These are phyloP conservation scores for Trogon surrucura DNA, from an alignment of 2,113 vertebrate species.

Conservation along the genomic window DNA sequence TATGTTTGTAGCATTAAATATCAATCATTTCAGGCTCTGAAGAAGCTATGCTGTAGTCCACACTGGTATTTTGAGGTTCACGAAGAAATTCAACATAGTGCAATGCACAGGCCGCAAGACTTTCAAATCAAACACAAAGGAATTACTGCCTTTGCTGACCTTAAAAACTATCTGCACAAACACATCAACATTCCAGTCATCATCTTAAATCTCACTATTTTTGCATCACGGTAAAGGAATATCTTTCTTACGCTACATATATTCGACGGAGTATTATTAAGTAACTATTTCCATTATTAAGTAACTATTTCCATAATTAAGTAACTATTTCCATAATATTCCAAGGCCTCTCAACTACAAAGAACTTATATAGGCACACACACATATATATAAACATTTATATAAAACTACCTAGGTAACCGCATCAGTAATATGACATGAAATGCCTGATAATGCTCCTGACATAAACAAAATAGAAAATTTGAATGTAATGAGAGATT, in stretches of 20 bases:
- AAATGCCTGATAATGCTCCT: background rate
- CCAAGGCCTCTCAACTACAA: background rate
- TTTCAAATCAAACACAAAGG: background rate
- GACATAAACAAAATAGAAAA: background rate
- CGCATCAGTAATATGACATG: background rate
- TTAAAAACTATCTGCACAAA: background rate
- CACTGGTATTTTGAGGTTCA: background rate
- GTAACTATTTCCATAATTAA: background rate
- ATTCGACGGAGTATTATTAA: background rate
- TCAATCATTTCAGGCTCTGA: background rate
- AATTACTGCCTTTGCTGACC: background rate
- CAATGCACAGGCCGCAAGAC: background rate
- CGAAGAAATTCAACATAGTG: background rate
- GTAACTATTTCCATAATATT: background rate
- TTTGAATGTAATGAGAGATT: background rate
- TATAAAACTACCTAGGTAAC: background rate
- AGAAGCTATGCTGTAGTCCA: background rate
- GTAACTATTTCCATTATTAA: background rate
- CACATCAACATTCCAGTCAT: background rate
- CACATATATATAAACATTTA: rapidly evolving
- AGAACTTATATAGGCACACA: background rate
- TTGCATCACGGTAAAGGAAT: background rate
- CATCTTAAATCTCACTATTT: background rate
- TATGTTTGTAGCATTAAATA: background rate
- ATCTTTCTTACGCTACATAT: background rate